Evolutionary conservation across 1,140 invertebrate genomes (phyloP).

Genomic region (Lethocerus indicus): DNA sequence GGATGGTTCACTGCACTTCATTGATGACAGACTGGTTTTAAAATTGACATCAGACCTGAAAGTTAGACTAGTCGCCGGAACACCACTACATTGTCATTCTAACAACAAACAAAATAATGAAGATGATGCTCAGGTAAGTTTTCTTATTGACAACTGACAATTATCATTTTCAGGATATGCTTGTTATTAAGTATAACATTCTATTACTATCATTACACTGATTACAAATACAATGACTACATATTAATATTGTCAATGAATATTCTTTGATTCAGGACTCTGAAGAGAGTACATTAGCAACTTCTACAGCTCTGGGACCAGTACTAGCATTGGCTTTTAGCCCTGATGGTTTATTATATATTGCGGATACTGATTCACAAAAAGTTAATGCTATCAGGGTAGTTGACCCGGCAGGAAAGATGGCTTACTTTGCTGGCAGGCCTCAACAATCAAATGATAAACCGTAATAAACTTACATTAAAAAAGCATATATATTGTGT

Average conservation of each 20-base stretch:
- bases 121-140: slow-evolving; percentile 8
- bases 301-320: slow-evolving; percentile 47
- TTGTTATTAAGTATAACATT: too few species aligned
- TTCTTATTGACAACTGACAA: background rate
- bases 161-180: background rate
- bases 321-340: slow-evolving; percentile 76
- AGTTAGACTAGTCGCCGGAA: slow-evolving; percentile 77
- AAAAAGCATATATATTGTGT: background rate
- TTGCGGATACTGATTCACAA: slow-evolving; percentile 83
- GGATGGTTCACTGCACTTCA: slow-evolving; percentile 85
- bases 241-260: background rate
- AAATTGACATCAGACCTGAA: slow-evolving; percentile 83
- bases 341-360: slow-evolving; percentile 80
- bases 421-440: slow-evolving; percentile 65
- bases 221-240: background rate
- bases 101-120: slow-evolving; percentile 19
- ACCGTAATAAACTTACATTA: too few species aligned
- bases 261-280: slow-evolving; percentile 4
- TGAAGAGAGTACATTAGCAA: slow-evolving; percentile 19
- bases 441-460: slow-evolving; percentile 27
- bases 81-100: slow-evolving; percentile 65
- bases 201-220: background rate
- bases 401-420: slow-evolving; percentile 64
- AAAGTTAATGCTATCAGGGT: slow-evolving; percentile 74
- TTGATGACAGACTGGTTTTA: slow-evolving; percentile 84